Percentiles rank a stretch among this genome's conserved stretches.
These are phyloP conservation scores for Chiroxiphia lanceolata DNA, from an alignment of 2,797 vertebrate genomes.

Conservation along the genomic window DNA sequence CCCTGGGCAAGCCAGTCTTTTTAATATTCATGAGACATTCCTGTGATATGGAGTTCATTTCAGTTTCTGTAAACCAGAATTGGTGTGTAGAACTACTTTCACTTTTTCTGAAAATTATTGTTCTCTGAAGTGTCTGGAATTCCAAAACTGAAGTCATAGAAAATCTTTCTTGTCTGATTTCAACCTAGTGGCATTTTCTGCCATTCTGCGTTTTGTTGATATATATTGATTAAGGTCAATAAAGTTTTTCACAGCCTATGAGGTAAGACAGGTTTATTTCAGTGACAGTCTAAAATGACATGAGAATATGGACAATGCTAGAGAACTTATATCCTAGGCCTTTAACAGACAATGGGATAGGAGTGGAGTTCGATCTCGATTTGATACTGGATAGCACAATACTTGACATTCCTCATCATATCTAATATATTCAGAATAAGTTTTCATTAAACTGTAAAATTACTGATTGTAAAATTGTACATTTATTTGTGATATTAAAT, in stretches of 20 bases:
- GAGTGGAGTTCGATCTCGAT: neutral
- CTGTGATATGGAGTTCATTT: neutral
- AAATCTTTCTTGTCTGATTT: neutral
- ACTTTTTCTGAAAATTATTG: neutral
- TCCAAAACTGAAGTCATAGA: neutral
- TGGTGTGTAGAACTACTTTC: neutral
- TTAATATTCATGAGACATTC: neutral
- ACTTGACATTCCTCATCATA: neutral
- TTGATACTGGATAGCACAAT: neutral
- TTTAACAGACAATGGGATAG: neutral
- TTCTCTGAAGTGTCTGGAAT: neutral
- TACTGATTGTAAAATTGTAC: neutral
- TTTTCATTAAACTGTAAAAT: neutral
- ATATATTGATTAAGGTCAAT: neutral
- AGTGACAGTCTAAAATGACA: neutral
- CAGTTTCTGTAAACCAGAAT: slow-evolving; percentile 32
- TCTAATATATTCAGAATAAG: neutral
- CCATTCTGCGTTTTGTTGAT: neutral
- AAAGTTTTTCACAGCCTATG: neutral
- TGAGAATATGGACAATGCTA: neutral
- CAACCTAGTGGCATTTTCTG: slow-evolving; percentile 4
- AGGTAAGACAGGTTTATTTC: neutral
- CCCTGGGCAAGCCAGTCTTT: neutral
- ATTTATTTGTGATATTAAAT: neutral
- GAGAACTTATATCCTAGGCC: neutral